phyloP scores from a whole-genome alignment of 2,113 vertebrate species.

The Prinia subflava region DNA sequence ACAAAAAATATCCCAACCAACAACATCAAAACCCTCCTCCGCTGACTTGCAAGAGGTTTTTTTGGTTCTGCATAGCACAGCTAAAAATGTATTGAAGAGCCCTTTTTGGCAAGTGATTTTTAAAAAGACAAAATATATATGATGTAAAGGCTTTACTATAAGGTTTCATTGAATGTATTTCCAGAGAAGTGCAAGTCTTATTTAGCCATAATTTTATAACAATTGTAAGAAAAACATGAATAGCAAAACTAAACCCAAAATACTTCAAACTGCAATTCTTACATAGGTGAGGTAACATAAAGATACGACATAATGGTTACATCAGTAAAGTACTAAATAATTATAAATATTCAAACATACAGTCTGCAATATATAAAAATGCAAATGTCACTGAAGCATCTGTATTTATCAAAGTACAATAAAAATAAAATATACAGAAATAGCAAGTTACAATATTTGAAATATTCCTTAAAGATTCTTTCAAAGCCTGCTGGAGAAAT shows the following conservation, averaged over 20 bases:
- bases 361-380: neutral
- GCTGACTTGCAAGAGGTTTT: fast-evolving
- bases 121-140: neutral
- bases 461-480: neutral
- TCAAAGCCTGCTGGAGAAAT: neutral
- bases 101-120: neutral
- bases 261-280: neutral
- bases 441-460: neutral
- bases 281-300: neutral
- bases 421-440: neutral
- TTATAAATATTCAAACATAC: neutral
- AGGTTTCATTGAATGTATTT: neutral
- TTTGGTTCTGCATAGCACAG: neutral
- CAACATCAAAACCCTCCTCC: neutral
- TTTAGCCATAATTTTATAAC: neutral
- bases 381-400: neutral
- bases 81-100: neutral
- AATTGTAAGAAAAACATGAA: neutral
- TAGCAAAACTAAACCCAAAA: neutral
- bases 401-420: neutral
- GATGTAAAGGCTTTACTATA: neutral
- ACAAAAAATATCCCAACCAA: neutral
- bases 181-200: neutral
- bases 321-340: neutral
- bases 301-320: neutral